These are phyloP conservation scores for Scaptomyza polygonia DNA, from an alignment of 2,888 invertebrate species.

Conservation along the genomic window DNA sequence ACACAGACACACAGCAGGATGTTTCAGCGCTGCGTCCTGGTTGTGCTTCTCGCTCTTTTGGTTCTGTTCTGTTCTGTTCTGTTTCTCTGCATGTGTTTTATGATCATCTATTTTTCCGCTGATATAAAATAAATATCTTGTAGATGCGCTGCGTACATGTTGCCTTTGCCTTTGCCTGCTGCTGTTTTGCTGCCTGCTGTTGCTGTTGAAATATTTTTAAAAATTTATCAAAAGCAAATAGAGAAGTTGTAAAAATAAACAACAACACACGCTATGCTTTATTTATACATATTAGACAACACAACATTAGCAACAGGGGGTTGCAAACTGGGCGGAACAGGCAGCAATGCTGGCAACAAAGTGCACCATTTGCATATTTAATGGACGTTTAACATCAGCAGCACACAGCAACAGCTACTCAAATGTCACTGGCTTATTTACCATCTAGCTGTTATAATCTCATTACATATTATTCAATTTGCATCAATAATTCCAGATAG, in stretches of 20 bases:
- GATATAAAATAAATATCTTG: constrained; percentile 80
- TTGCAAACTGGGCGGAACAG: neutral
- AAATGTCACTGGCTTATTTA: constrained; percentile 46
- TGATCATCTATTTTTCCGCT: constrained; percentile 79
- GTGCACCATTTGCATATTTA: constrained; percentile 73
- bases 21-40: constrained; percentile 49
- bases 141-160: constrained; percentile 69
- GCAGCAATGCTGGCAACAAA: constrained; percentile 26
- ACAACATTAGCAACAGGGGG: constrained; percentile 28
- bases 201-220: constrained; percentile 75
- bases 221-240: constrained; percentile 79
- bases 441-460: constrained; percentile 9
- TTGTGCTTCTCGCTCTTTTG: neutral
- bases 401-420: constrained; percentile 2
- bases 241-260: constrained; percentile 67
- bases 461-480: constrained; percentile 17
- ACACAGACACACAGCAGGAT: constrained; percentile 64
- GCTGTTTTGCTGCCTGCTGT: constrained; percentile 1
- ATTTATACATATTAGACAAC: constrained; percentile 9
- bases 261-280: constrained; percentile 32
- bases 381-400: constrained; percentile 74
- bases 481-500: constrained; percentile 1
- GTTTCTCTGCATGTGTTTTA: constrained; percentile 74
- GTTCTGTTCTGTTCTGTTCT: constrained; percentile 1
- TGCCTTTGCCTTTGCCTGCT: constrained; percentile 17